phyloP scores from a whole-genome alignment of 2,797 vertebrate genomes.

The Coccyzus lansbergi region DNA sequence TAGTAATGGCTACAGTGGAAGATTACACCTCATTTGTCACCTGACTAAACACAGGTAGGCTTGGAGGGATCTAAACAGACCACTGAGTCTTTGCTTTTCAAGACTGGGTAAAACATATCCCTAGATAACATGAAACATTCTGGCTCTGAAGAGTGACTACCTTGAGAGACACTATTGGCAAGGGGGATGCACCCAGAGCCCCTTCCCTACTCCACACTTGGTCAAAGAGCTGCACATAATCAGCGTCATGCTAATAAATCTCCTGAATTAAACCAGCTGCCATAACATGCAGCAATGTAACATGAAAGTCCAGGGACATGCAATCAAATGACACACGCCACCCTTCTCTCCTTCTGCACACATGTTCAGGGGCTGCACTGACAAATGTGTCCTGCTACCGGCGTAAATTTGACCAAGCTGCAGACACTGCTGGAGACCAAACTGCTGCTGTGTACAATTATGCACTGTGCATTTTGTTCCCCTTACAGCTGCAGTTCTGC shows the following conservation, averaged over 20 bases:
- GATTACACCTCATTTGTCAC: not conserved
- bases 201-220: not conserved
- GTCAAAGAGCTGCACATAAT: not conserved
- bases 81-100: not conserved
- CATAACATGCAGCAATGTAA: not conserved
- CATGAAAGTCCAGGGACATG: not conserved
- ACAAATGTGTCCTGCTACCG: not conserved
- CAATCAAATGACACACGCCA: conserved; percentile 9
- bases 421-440: not conserved
- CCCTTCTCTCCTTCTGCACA: not conserved
- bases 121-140: not conserved
- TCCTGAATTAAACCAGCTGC: not conserved
- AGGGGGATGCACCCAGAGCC: not conserved
- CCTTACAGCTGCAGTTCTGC: not conserved
- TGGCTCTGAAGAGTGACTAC: not conserved
- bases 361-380: not conserved
- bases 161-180: not conserved
- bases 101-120: not conserved
- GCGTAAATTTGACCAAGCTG: not conserved
- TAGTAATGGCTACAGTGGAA: not conserved
- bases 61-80: not conserved
- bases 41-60: not conserved
- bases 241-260: not conserved
- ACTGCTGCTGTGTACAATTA: not conserved
- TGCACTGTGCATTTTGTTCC: not conserved